These are phyloP conservation scores for Phlogophora meticulosa DNA, from an alignment of 2,888 invertebrate species.

Conservation along the genomic window DNA sequence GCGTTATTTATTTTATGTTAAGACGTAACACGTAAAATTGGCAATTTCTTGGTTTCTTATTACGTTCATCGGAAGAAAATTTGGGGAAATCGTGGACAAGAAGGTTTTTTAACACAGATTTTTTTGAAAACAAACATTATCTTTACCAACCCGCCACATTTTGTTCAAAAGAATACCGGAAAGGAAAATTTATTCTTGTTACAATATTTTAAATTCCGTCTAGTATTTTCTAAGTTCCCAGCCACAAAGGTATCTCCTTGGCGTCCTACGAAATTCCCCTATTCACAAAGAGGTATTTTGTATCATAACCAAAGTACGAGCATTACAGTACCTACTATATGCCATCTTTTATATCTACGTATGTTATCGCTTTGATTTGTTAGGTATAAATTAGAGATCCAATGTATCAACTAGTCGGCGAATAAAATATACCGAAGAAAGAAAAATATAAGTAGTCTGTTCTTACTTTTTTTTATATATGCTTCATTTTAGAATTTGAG, in stretches of 20 bases:
- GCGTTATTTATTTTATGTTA: conserved; percentile 26
- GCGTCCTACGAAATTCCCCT: conserved; percentile 18
- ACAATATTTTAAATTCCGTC: conserved; percentile 12
- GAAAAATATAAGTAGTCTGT: too few relatives aligned
- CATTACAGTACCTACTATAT: not conserved
- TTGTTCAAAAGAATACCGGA: conserved; percentile 1
- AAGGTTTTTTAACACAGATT: not conserved
- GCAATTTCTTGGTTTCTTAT: conserved; percentile 31
- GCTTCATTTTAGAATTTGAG: too few relatives aligned
- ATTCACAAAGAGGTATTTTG: conserved; percentile 28
- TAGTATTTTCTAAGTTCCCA: conserved; percentile 11
- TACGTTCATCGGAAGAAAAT: conserved; percentile 5
- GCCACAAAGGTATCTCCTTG: conserved; percentile 31
- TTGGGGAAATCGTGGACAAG: not conserved
- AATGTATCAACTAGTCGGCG: too few relatives aligned
- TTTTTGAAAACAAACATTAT: not conserved
- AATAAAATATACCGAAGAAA: too few relatives aligned
- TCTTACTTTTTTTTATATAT: too few relatives aligned
- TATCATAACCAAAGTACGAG: conserved; percentile 26
- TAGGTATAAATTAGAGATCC: too few relatives aligned
- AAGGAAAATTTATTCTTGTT: not conserved
- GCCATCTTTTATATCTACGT: not conserved
- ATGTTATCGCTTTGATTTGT: not conserved
- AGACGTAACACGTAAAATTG: conserved; percentile 21
- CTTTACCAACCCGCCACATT: not conserved